A percentile compares a stretch with the other conserved stretches of the same genome.
Evolutionary conservation across 2,797 vertebrate species (phyloP).

Genomic region (Anolis apletophallus): DNA sequence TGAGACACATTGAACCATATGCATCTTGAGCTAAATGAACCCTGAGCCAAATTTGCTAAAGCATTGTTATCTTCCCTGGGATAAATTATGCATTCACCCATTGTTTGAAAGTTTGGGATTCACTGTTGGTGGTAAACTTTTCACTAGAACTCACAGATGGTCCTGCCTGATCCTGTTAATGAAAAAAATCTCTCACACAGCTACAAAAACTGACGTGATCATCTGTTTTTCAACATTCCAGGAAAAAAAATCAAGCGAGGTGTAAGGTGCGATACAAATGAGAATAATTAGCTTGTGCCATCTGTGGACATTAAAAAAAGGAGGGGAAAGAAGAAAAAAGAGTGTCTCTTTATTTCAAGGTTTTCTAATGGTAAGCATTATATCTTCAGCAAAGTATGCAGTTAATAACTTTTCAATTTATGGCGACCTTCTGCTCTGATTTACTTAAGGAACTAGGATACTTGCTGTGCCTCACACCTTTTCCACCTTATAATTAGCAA

Average conservation of each 20-base stretch:
- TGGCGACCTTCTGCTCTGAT: conserved; percentile 67
- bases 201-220: conserved; percentile 84
- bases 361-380: conserved; percentile 66
- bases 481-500: conserved; percentile 71
- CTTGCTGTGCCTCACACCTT: conserved; percentile 58
- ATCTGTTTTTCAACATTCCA: conserved; percentile 83
- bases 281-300: conserved; percentile 84
- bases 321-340: neutral
- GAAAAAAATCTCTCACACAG: conserved; percentile 83
- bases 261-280: conserved; percentile 78
- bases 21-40: conserved; percentile 54
- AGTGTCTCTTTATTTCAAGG: conserved; percentile 55
- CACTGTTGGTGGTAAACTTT: conserved; percentile 82
- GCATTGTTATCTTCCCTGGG: conserved; percentile 38
- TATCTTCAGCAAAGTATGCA: conserved; percentile 51
- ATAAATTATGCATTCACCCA: conserved; percentile 55
- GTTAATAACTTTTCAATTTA: conserved; percentile 71
- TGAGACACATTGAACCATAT: conserved; percentile 45
- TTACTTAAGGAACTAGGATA: conserved; percentile 65
- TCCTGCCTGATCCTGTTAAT: conserved; percentile 88
- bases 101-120: conserved; percentile 73
- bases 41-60: conserved; percentile 46
- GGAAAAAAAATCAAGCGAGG: conserved; percentile 74
- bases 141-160: conserved; percentile 83
- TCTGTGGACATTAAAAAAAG: conserved; percentile 78